These are phyloP conservation scores for Argyrosomus regius DNA, from an alignment of 2,797 vertebrate species.

Conservation along the genomic window DNA sequence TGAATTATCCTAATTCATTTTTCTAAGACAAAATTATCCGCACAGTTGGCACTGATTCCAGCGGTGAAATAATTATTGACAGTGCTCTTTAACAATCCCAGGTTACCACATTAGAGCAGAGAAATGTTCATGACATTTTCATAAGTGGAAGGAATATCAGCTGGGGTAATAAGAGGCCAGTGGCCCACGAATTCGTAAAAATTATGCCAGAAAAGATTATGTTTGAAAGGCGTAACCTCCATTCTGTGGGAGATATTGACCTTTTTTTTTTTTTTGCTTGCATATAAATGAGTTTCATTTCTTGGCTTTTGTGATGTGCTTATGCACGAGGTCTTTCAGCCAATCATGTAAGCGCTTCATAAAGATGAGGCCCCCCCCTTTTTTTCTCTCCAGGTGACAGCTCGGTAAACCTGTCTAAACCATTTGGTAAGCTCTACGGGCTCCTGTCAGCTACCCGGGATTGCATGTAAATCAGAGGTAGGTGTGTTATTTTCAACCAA, in stretches of 20 bases:
- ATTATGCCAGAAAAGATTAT: constrained; percentile 51
- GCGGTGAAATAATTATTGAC: constrained; percentile 36
- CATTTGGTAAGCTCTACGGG: constrained; percentile 51
- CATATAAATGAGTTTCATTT: constrained; percentile 58
- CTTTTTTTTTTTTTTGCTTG: constrained; percentile 43
- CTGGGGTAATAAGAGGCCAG: constrained; percentile 23
- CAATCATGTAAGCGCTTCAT: constrained; percentile 37
- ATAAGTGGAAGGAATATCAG: constrained; percentile 44
- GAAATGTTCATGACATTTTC: constrained; percentile 55
- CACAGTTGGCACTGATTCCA: constrained; percentile 12
- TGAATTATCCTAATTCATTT: constrained; percentile 38
- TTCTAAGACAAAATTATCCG: constrained; percentile 23
- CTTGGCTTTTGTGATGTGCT: constrained; percentile 28
- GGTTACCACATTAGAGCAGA: constrained; percentile 35
- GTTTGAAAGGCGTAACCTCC: constrained; percentile 65
- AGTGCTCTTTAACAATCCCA: constrained; percentile 49
- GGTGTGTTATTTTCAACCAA: constrained; percentile 19
- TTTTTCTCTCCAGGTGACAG: constrained; percentile 54
- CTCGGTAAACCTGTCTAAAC: constrained; percentile 62
- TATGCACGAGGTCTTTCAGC: constrained; percentile 23
- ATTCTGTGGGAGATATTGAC: constrained; percentile 51
- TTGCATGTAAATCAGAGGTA: constrained; percentile 53
- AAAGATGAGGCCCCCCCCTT: constrained; percentile 20
- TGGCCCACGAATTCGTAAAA: constrained; percentile 23
- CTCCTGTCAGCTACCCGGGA: constrained; percentile 54